Percentiles rank a stretch among this genome's conserved stretches.
These are phyloP conservation scores for Acleris sparsana DNA, from an alignment of 2,888 invertebrate species.

Conservation along the genomic window DNA sequence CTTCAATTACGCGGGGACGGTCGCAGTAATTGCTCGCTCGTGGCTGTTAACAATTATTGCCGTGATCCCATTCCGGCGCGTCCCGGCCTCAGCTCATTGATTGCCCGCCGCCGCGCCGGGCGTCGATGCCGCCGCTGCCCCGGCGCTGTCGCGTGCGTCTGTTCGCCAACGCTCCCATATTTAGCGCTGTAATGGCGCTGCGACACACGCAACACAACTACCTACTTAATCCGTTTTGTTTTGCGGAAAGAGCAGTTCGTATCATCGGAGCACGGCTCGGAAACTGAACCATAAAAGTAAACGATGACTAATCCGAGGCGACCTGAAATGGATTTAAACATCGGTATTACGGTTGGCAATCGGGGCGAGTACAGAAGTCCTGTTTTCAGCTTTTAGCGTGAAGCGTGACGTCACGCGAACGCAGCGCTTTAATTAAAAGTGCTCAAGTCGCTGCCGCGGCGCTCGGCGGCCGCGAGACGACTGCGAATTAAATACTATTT, in stretches of 20 bases:
- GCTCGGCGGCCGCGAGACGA: slow-evolving; percentile 3
- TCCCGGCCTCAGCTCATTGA: slow-evolving; percentile 6
- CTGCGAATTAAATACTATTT: slow-evolving; percentile 21
- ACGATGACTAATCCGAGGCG: background rate
- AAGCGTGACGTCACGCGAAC: slow-evolving; percentile 13
- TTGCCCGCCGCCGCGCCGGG: slow-evolving; percentile 2
- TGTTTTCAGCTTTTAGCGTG: background rate
- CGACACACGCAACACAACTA: slow-evolving; percentile 17
- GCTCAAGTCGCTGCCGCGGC: slow-evolving; percentile 7
- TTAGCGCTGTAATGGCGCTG: slow-evolving; percentile 20
- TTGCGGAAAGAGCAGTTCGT: slow-evolving; percentile 7
- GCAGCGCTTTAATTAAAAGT: slow-evolving; percentile 26
- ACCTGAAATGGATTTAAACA: background rate
- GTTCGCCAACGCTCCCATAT: slow-evolving; percentile 29
- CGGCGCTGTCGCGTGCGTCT: too few species aligned
- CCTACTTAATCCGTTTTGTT: slow-evolving; percentile 15
- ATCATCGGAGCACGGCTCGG: slow-evolving; percentile 3
- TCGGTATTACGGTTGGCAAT: background rate
- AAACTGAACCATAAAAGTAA: slow-evolving; percentile 4
- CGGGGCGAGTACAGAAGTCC: background rate
- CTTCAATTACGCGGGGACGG: slow-evolving; percentile 30
- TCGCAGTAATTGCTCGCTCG: slow-evolving; percentile 31
- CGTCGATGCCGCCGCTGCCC: too few species aligned
- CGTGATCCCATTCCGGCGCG: slow-evolving; percentile 36
- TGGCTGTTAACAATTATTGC: slow-evolving; percentile 38